Evolutionary conservation across 2,888 invertebrate species (phyloP).

Genomic region (Formica aserva): DNA sequence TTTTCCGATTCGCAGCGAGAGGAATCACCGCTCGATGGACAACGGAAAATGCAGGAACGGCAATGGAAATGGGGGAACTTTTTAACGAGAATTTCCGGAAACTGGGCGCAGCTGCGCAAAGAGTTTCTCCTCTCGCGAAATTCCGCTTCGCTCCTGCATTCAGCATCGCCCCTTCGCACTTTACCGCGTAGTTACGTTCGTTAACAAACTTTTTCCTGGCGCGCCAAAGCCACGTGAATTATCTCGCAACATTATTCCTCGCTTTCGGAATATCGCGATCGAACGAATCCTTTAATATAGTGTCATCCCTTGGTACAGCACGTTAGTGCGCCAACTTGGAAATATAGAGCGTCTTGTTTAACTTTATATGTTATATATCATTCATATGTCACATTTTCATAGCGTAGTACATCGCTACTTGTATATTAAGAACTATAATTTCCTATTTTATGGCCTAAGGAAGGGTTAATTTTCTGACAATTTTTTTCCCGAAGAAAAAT

Average conservation of each 20-base stretch:
- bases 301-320: neutral
- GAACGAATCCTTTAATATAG: neutral
- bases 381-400: neutral
- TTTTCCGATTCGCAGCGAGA: constrained; percentile 20
- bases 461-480: constrained; percentile 7
- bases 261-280: neutral
- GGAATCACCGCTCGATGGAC: constrained; percentile 43
- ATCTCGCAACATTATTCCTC: constrained; percentile 30
- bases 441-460: neutral
- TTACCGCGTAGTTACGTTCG: constrained; percentile 65
- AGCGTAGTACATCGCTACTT: neutral
- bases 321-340: neutral
- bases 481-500: constrained; percentile 4
- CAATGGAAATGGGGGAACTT: constrained; percentile 58
- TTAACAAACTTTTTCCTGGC: constrained; percentile 65
- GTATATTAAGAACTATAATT: constrained; percentile 4
- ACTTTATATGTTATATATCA: neutral
- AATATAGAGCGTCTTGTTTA: neutral
- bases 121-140: constrained; percentile 61
- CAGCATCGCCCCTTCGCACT: constrained; percentile 57
- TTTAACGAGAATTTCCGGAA: constrained; percentile 73
- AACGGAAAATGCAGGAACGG: constrained; percentile 62
- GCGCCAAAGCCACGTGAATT: constrained; percentile 8
- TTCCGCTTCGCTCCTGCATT: constrained; percentile 63
- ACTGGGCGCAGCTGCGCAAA: constrained; percentile 63